Percentiles rank a stretch among this genome's conserved stretches.
These are phyloP conservation scores for Peucedramus taeniatus DNA, from an alignment of 2,113 vertebrate genomes.

Conservation along the genomic window DNA sequence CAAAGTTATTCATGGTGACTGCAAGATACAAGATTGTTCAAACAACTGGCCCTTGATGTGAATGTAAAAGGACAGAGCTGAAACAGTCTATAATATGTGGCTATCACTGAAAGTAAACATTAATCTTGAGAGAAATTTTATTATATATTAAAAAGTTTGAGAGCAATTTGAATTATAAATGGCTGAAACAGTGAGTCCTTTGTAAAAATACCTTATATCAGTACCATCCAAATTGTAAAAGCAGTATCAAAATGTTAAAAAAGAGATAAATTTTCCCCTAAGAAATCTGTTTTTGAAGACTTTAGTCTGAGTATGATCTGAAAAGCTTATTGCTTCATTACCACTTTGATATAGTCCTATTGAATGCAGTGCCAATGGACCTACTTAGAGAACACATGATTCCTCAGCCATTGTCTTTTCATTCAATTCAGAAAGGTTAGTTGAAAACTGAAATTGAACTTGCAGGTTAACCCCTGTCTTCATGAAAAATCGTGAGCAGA, in stretches of 20 bases:
- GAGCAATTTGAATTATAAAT: background rate
- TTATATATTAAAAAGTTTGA: background rate
- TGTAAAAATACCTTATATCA: background rate
- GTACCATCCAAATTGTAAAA: background rate
- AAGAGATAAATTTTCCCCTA: background rate
- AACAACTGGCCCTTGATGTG: background rate
- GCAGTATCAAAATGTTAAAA: background rate
- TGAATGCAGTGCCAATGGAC: background rate
- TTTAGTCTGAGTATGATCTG: background rate
- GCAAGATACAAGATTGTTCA: background rate
- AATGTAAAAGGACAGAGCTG: background rate
- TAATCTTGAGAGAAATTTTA: background rate
- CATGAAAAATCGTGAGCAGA: background rate
- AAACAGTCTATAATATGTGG: background rate
- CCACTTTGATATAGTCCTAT: accelerated
- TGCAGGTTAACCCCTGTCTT: background rate
- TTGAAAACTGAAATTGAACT: background rate
- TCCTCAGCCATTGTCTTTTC: background rate
- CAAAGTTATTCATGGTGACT: background rate
- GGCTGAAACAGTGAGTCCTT: background rate
- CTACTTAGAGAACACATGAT: background rate
- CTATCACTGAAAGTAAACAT: background rate
- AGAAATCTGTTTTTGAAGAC: background rate
- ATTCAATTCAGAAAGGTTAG: background rate
- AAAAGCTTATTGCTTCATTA: background rate